Evolutionary conservation across 2,113 vertebrate species (phyloP), one percentile per base, ranked within the genome.

Genomic region (Nycticryphes semicollaris): DNA sequence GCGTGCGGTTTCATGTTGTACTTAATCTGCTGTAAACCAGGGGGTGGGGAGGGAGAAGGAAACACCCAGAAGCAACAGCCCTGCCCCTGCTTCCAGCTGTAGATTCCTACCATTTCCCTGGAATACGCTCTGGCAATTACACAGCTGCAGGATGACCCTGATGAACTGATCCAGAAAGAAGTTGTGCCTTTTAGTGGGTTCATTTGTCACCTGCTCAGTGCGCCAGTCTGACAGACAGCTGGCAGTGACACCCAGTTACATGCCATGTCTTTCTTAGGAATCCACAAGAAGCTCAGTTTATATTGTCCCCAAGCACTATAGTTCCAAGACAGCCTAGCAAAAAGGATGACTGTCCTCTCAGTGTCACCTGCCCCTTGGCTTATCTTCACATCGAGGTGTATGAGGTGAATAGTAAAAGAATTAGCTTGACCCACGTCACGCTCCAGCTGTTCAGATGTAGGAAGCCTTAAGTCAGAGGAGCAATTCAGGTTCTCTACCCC

Each of bases 251-350:
- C 16, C 20, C 63, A 69, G 14, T 16, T 11, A 50, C 3, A 50
- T 8, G 15, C 25, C 57, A 23, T 2, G 18, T 19, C 47, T 57
- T 33, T 5, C 31, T n/a, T 2, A 15, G 45, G 51, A 94, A 63
- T 39, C 22, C 37, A 33, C 13, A 43, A 45, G 35, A 31, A 62
- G 10, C 35, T 78, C 66, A 53, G 45, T 5, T 72, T 53, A n/a
- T 21, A 35, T 0, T 22, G 33, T 45, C 35, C 33, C 21, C 56
- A 89, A 77, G 33, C 79, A 60, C 7, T 17, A 3, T 0, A 15
- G 51, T 16, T 28, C 39, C 8, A 15, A 81, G 20, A 53, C 0
- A 87, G 51, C 11, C 43, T 7, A 67, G 12, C 11, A n/a, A 56
- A 62, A 72, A 72, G 16, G 59, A 59, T 20, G 11, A 74, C 24